Base-by-base conservation (phyloP, 64 coral and sea anemone genomes). In the Stichodactyla helianthus region DNA sequence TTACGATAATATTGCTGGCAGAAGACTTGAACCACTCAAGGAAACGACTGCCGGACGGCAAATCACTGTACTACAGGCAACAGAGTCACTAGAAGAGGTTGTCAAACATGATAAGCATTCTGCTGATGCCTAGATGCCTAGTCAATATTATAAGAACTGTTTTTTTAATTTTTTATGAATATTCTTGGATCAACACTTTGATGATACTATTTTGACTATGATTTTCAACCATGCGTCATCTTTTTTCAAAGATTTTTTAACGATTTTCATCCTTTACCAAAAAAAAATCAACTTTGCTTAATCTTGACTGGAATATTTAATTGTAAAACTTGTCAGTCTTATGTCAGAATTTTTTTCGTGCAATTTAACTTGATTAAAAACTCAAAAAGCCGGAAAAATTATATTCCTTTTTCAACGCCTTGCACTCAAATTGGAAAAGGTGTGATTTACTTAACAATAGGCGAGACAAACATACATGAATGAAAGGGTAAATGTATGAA, bases 11-110 rank as follows among this genome's bases (percentile, higher is more conserved):
- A 44, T 44, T 44, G 1, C 35, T 51, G 20, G 79, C 51, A 54
- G 60, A 71, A 82, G 59, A 35, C 85, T 91, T 20, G 90, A 91
- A 6, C 90, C 90, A 12, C 51, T 91, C 7, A 84, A 65, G n/a
- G 85, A 87, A 25, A 11, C 68, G 23, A 63, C 82, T 50, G 20
- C 5, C 18, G 79, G 54, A 22, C 79, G 51, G 25, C 51, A 82
- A 18, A 57, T 82, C 7, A 82, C 79, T 54, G 54, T 54, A 82
- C 10, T 77, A 23, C 79, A 54, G 20, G 35, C 79, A 53, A 52
- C 54, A 53, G 51, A 53, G 4, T 53, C 51, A 13, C 20, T 6
- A 12, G 79, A 82, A 4, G 35, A 82, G 16, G 79, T 82, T 18
- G 20, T 82, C 14, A 53, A 82, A 54, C 51, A 82, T 22, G 79